These are phyloP conservation scores for Protonibea diacanthus DNA, from an alignment of 2,797 vertebrate species.

Conservation along the genomic window DNA sequence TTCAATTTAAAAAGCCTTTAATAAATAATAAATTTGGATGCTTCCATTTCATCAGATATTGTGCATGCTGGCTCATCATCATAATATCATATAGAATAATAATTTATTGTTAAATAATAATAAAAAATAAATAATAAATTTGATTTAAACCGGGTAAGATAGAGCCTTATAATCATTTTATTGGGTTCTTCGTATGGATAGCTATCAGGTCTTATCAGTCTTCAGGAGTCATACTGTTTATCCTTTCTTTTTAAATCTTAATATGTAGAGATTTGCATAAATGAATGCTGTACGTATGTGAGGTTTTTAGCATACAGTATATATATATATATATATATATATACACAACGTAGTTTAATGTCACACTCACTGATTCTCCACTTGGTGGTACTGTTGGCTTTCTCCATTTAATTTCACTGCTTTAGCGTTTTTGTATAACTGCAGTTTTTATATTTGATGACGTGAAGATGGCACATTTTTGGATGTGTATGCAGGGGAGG, in stretches of 20 bases:
- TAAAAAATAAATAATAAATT: too few species aligned
- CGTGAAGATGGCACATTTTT: constrained; percentile 20
- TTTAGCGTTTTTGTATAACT: constrained; percentile 30
- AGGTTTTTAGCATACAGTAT: not conserved
- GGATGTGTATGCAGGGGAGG: constrained; percentile 84
- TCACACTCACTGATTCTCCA: constrained; percentile 30
- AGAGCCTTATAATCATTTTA: not conserved
- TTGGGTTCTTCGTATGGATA: not conserved
- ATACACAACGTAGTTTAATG: not conserved
- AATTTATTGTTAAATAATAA: too few species aligned
- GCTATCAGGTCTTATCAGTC: not conserved
- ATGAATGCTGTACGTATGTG: not conserved
- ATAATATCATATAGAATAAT: too few species aligned
- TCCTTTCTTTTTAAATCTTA: not conserved
- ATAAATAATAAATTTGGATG: too few species aligned
- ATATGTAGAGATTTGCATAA: not conserved
- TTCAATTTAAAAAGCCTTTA: not conserved
- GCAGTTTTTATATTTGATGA: constrained; percentile 29
- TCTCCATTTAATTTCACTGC: constrained; percentile 43
- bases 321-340: too few species aligned
- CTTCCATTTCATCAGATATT: too few species aligned
- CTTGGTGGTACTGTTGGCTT: constrained; percentile 61
- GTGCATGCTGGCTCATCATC: too few species aligned
- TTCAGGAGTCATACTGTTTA: not conserved
- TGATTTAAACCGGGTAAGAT: not conserved